Evolutionary conservation across 1,140 invertebrate species (phyloP), one percentile per base, ranked within the genome.

Genomic region (Aricia agestis): DNA sequence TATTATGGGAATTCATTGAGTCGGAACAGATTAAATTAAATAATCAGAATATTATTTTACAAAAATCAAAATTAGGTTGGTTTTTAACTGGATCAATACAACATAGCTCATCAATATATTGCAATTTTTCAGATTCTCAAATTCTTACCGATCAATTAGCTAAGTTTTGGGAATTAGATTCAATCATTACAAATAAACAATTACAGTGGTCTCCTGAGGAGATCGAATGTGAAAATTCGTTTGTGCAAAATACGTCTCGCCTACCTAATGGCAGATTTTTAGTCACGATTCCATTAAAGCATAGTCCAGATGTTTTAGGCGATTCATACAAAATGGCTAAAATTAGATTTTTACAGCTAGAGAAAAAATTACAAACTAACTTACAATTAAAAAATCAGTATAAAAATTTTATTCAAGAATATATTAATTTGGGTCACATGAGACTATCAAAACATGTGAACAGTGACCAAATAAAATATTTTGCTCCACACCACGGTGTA

Each of bases 251-350:
- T 31, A 76, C 73, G 19, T 67, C 11, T 17, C 65, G 75, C 66
- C 42, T 76, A 71, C 18, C 25, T 18, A 59, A 72, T 18, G 82
- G 84, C 25, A 70, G 78, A 19, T 89, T 82, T 75, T 74, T 79
- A 15, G 84, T 87, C 2, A 59, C 67, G n/a, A 69, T 69, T 18
- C 83, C 86, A 5, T 75, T 87, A 7, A 81, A 77, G 18, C n/a
- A 77, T 7, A 67, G 66, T 68, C 68, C 36, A 9, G 9, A 36
- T 36, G 36, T 36, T 84, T 7, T 61, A 61, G 78, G 83, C 57
- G 75, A 86, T 68, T 86, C 84, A 36, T 36, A 36, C 36, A 36
- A 36, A 36, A 36, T 36, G 36, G 36, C 36, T 36, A 36, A 36
- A 36, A 36, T 5, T 36, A 36, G 36, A 36, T 36, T 36, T 36